A percentile compares a stretch with the other conserved stretches of the same genome.
Evolutionary conservation across 2,888 invertebrate genomes (phyloP).

Genomic region (Glomeris marginata): DNA sequence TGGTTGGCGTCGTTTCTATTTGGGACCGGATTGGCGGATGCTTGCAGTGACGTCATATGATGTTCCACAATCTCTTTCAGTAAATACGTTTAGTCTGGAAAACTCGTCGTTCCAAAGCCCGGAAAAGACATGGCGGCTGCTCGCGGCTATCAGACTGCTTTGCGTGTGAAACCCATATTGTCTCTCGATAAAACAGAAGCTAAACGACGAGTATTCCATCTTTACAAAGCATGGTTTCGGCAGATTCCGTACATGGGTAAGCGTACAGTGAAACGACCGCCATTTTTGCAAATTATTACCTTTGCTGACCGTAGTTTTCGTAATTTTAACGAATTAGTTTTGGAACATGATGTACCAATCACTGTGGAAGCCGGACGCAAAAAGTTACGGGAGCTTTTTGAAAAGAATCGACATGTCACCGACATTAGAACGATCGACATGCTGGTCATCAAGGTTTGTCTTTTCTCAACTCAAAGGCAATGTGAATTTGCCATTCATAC

Average conservation of each 20-base stretch:
- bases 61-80: too few relatives aligned
- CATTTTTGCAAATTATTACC: too few relatives aligned
- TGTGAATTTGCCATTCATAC: too few relatives aligned
- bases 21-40: too few relatives aligned
- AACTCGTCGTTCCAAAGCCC: too few relatives aligned
- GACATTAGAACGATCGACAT: conserved; percentile 83
- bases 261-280: conserved; percentile 26
- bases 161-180: conserved; percentile 67
- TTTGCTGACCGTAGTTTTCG: too few relatives aligned
- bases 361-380: conserved; percentile 47
- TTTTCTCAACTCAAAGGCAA: too few relatives aligned
- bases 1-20: too few relatives aligned
- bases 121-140: not conserved
- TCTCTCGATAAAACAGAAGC: conserved; percentile 65
- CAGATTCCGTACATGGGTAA: conserved; percentile 77
- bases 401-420: conserved; percentile 55
- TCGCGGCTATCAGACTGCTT: conserved; percentile 21
- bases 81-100: too few relatives aligned
- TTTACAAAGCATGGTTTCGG: conserved; percentile 90
- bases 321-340: conserved; percentile 57
- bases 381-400: conserved; percentile 64
- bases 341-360: conserved; percentile 69
- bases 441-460: conserved; percentile 70
- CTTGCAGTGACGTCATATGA: too few relatives aligned
- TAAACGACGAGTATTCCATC: conserved; percentile 59